phyloP scores from a whole-genome alignment of 1,140 invertebrate species.

The Anthonomus grandis region DNA sequence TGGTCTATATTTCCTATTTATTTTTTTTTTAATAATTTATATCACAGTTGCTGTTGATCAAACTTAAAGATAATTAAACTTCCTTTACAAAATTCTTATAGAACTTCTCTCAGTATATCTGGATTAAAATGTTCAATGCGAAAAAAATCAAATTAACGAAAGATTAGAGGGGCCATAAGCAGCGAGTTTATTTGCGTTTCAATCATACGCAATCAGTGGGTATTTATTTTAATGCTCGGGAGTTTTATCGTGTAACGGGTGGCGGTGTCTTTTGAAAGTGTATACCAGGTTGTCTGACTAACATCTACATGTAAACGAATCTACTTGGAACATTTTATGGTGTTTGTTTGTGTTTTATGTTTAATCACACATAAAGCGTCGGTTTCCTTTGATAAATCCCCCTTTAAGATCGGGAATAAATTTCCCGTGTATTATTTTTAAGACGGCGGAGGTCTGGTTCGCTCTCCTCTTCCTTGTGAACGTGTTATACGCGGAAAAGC shows the following conservation, averaged over 20 bases:
- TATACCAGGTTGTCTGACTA: conserved; percentile 15
- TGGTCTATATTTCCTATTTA: no score
- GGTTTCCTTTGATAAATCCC: conserved; percentile 21
- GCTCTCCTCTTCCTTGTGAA: conserved; percentile 6
- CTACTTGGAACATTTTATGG: conserved; percentile 21
- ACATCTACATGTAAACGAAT: conserved; percentile 23
- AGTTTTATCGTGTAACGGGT: conserved; percentile 23
- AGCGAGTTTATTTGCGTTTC: conserved; percentile 18
- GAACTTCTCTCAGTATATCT: no score
- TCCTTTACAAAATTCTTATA: no score
- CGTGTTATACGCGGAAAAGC: conserved; percentile 3
- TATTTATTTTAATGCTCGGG: conserved; percentile 24
- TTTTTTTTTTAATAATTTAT: no score
- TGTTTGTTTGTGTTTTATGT: conserved; percentile 28
- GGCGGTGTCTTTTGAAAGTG: conserved; percentile 22
- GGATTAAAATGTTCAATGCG: no score
- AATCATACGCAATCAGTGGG: conserved; percentile 17
- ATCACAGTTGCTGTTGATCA: no score
- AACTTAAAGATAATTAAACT: no score
- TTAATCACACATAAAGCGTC: conserved; percentile 29
- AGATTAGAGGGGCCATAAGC: no score
- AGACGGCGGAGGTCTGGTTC: conserved; percentile 7
- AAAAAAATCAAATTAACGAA: no score
- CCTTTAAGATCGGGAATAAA: conserved; percentile 19
- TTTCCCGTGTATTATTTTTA: conserved; percentile 26